Base-by-base conservation (phyloP, 92 coral and sea anemone genomes). In the Epizoanthus ramosus region DNA sequence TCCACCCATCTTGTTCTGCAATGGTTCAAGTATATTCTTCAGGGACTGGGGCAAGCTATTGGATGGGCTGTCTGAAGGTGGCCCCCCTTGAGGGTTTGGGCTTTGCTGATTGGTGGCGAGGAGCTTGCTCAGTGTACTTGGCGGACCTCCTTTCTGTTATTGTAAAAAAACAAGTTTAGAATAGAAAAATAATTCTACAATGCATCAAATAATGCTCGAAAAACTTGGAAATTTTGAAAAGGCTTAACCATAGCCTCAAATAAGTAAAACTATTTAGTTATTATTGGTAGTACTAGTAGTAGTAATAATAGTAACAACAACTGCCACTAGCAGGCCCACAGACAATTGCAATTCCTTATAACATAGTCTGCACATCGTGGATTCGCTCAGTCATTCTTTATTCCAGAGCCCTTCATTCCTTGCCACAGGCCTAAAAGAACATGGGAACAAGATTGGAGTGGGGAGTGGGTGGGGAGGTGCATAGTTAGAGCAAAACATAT, bases 11-110 rank as follows among this genome's bases (percentile, higher is more conserved):
- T 85, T 88, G 57, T 89, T 90, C 65, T 88, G 92, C 9, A 93
- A 72, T 43, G 94, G 97, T 70, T 93, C 94, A 19, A 91, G 89
- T 56, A 93, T 93, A 43, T 86, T 82, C 75, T 87, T 84, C 23
- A 91, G 85, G 35, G 97, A 86, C 73, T 57, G 69, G 57, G 94
- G 91, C 7, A 87, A 75, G 68, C 75, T 79, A 37, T 65, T 24
- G 22, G 84, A 83, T 59, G 86, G 94, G 56, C 81, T 87, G 56
- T 85, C 91, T 28, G 23, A 45, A 5, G 69, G 94, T 16, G 74
- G 75, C 15, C 84, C 86, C 21, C 84, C 86, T 66, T 87, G 90
- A 33, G 75, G 87, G 39, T 87, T 80, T 10, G 88, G 53, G 39
- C 86, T 84, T 63, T 89, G 89, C 10, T 89, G 84, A 35, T 71